phyloP scores from a whole-genome alignment of 2,888 invertebrate genomes.

The Brenthis hecate region DNA sequence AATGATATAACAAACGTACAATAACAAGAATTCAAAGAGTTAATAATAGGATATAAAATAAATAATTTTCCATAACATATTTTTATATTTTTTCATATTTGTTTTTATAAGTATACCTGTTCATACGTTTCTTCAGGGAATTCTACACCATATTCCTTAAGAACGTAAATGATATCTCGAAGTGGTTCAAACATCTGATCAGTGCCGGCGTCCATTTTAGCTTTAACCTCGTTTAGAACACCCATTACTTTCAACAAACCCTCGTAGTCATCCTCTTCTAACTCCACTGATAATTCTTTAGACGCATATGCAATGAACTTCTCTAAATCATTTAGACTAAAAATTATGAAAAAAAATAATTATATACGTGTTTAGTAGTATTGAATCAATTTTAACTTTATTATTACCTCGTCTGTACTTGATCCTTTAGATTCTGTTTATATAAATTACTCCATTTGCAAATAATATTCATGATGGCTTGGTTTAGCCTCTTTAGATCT shows the following conservation, averaged over 20 bases:
- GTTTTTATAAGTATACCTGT: slow-evolving; percentile 74
- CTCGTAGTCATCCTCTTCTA: slow-evolving; percentile 93
- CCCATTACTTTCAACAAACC: slow-evolving; percentile 92
- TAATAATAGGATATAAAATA: too few relatives aligned
- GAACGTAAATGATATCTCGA: slow-evolving; percentile 91
- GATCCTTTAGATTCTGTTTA: slow-evolving; percentile 91
- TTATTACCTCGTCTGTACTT: slow-evolving; percentile 86
- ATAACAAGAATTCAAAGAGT: too few relatives aligned
- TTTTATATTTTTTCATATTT: too few relatives aligned
- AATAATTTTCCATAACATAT: too few relatives aligned
- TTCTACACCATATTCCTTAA: slow-evolving; percentile 93
- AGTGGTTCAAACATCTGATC: slow-evolving; percentile 96
- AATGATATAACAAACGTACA: background rate
- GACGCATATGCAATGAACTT: slow-evolving; percentile 90
- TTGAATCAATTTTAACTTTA: too few relatives aligned
- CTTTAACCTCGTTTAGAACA: slow-evolving; percentile 91
- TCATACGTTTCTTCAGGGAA: slow-evolving; percentile 90
- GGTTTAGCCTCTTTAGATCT: slow-evolving; percentile 90
- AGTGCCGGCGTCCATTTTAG: slow-evolving; percentile 84
- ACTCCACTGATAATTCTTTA: slow-evolving; percentile 85
- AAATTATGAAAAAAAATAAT: slow-evolving; percentile 26
- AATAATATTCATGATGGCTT: slow-evolving; percentile 90
- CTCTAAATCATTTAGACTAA: slow-evolving; percentile 88
- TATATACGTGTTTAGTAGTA: too few relatives aligned
- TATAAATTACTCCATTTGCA: slow-evolving; percentile 95